Base-by-base conservation (phyloP, 37 sponge, comb jelly and placozoan genomes). In the Bolinopsis microptera region DNA sequence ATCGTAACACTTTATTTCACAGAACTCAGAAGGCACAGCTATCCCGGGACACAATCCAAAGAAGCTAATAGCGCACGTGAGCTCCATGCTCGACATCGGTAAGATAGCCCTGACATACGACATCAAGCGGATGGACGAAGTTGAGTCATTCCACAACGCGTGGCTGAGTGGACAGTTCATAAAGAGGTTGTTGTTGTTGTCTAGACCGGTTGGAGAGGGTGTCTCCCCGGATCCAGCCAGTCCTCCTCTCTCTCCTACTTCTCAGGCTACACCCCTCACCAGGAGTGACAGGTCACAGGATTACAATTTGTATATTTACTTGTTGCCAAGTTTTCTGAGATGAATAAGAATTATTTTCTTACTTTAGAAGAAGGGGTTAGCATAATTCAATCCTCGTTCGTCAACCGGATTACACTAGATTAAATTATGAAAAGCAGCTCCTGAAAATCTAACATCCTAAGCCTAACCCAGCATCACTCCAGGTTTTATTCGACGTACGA, bases 121-220 rank as follows among this genome's bases (percentile, higher is more conserved):
- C 35, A 86, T 86, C 40, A 86, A 86, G 61, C 24, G 90, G 13
- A 86, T 86, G 90, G 90, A 86, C 36, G 90, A 86, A 23, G 90
- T 86, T 35, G 90, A 86, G n/a, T 41, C 61, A 0, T 86, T 86
- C 90, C 90, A 86, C 30, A 86, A 86, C 61, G 90, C 90, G 26
- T 86, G 90, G 90, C 61, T 86, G 90, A 86, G 90, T 23, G 90
- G 90, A 27, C 48, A 86, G 90, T 86, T 86, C 31, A 86, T 86
- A 25, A 86, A 86, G 61, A 28, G 90, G 5, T 21, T 86, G 30
- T 24, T 86, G 30, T 48, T 86, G 48, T 39, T 86, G 48, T 86
- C 90, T 1, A 1, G 90, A 40, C 90, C 90, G 25, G 18, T 32
- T 9, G 80, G 33, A 33, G 80, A 77, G 80, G 33, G 21, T 21